phyloP scores from a whole-genome alignment of 2,113 vertebrate species.

The Oreotragus oreotragus region DNA sequence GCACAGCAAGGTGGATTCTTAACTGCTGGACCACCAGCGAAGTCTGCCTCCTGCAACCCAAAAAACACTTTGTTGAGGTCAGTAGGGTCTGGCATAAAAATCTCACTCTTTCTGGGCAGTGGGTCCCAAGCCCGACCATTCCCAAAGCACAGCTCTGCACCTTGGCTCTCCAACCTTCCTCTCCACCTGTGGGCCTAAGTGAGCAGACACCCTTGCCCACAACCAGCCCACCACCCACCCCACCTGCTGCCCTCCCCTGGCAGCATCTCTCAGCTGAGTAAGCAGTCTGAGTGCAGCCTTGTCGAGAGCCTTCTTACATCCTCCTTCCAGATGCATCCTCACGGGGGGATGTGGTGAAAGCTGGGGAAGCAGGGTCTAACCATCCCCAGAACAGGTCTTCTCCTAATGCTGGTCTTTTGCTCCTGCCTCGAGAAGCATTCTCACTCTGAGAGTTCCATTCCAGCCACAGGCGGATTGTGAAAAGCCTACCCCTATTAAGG shows the following conservation, averaged over 20 bases:
- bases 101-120: background rate
- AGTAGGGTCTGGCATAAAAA: background rate
- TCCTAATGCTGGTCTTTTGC: background rate
- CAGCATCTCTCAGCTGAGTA: background rate
- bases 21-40: background rate
- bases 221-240: rapidly evolving
- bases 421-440: background rate
- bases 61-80: background rate
- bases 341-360: rapidly evolving
- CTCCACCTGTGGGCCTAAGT: rapidly evolving
- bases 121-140: rapidly evolving
- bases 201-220: background rate
- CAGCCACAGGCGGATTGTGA: background rate
- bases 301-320: too few species aligned
- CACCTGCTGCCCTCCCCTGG: rapidly evolving
- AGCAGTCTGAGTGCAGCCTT: background rate
- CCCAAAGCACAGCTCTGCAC: background rate
- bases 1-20: background rate
- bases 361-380: too few species aligned
- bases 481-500: background rate
- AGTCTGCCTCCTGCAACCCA: background rate
- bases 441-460: background rate
- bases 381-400: background rate
- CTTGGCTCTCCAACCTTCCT: too few species aligned
- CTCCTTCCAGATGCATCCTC: background rate